These are phyloP conservation scores for Protodeltote pygarga DNA, from an alignment of 2,888 invertebrate genomes.

Conservation along the genomic window DNA sequence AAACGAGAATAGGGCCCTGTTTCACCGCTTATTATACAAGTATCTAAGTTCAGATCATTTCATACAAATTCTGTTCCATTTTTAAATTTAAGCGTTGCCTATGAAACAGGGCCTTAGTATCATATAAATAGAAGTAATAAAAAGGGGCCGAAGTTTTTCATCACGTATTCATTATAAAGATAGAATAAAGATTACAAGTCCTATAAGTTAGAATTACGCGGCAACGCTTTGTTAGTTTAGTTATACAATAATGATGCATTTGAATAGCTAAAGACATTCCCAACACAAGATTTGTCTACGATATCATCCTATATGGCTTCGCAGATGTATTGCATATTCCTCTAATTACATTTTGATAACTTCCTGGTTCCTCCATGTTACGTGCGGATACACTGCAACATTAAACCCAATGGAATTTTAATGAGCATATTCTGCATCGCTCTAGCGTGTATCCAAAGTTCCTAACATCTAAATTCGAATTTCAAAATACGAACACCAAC, in stretches of 20 bases:
- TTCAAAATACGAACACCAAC: conserved; percentile 5
- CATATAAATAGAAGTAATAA: too few species aligned
- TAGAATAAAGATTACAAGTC: too few species aligned
- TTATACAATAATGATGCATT: conserved; percentile 11
- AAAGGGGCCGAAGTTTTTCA: too few species aligned
- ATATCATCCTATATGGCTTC: conserved; percentile 16
- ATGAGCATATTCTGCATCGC: conserved; percentile 39
- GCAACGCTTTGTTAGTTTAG: too few species aligned
- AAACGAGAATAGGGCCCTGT: too few species aligned
- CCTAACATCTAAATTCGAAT: conserved; percentile 14
- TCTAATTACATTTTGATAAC: conserved; percentile 55
- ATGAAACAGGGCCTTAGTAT: too few species aligned
- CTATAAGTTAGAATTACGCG: too few species aligned
- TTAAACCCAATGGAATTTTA: conserved; percentile 50
- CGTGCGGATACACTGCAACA: conserved; percentile 36
- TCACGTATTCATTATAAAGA: too few species aligned
- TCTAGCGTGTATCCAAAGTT: conserved; percentile 25
- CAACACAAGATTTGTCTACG: conserved; percentile 22
- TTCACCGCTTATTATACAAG: too few species aligned
- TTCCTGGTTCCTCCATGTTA: conserved; percentile 20
- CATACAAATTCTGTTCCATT: too few species aligned
- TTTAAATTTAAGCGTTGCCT: too few species aligned
- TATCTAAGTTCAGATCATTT: too few species aligned
- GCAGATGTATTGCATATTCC: conserved; percentile 24
- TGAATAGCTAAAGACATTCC: not conserved